Evolutionary conservation across 2,888 invertebrate species (phyloP).

Genomic region (Caenorhabditis sp.): DNA sequence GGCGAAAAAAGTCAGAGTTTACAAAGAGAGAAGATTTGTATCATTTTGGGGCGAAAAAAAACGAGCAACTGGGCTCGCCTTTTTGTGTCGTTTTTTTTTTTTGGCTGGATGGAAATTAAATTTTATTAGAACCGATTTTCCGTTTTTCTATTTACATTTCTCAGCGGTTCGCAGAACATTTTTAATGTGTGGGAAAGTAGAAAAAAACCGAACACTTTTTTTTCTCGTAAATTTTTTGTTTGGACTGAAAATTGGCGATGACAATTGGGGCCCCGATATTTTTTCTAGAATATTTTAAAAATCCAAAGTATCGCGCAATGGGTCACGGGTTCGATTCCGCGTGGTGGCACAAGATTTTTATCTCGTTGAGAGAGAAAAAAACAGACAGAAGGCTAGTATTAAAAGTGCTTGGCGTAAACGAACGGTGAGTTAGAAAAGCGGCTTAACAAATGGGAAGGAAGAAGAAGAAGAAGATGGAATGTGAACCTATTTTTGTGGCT

Average conservation of each 20-base stretch:
- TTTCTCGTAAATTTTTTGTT: too few species aligned
- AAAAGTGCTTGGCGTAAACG: background rate
- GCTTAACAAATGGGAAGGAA: background rate
- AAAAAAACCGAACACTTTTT: too few species aligned
- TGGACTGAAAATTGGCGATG: too few species aligned
- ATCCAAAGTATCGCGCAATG: too few species aligned
- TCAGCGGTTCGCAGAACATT: background rate
- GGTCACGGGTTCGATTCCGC: too few species aligned
- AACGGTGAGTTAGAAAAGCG: background rate
- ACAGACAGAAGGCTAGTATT: background rate
- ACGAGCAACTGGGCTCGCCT: background rate
- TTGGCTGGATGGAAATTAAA: background rate
- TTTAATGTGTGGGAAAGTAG: too few species aligned
- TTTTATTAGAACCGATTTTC: background rate
- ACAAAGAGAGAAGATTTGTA: background rate
- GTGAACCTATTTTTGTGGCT: background rate
- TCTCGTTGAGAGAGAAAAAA: background rate
- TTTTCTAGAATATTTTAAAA: too few species aligned
- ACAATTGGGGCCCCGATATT: too few species aligned
- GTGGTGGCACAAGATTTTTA: background rate
- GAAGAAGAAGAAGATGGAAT: background rate
- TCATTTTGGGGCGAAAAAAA: background rate
- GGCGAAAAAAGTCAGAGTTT: background rate
- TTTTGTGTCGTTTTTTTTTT: background rate
- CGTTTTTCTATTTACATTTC: background rate